Evolutionary conservation across 2,888 invertebrate genomes (phyloP).

Genomic region (Therioaphis trifolii): DNA sequence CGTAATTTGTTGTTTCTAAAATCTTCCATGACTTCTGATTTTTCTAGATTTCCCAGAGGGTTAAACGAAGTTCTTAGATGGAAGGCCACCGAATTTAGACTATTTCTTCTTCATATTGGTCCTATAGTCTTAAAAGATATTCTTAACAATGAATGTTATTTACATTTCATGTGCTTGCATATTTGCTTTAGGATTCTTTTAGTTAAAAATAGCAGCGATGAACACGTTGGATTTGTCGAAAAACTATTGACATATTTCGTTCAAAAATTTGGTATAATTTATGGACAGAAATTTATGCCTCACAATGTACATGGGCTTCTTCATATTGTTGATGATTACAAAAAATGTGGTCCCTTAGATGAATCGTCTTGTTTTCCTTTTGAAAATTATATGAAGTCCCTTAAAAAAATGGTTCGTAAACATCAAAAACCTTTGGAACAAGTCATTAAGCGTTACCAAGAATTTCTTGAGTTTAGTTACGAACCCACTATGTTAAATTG

Average conservation of each 20-base stretch:
- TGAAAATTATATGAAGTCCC: neutral
- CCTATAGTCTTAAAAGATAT: constrained; percentile 4
- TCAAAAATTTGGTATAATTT: neutral
- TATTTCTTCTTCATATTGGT: constrained; percentile 1
- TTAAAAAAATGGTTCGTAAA: neutral
- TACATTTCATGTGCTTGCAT: constrained; percentile 10
- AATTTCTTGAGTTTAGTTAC: neutral
- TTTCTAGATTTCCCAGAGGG: constrained; percentile 15
- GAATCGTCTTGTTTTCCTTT: neutral
- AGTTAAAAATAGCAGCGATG: neutral
- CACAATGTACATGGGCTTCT: constrained; percentile 19
- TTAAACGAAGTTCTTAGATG: constrained; percentile 17
- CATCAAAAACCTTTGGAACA: constrained; percentile 7
- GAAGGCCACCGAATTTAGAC: constrained; percentile 11
- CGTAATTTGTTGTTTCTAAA: neutral
- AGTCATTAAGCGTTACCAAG: neutral
- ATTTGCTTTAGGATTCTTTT: constrained; percentile 8
- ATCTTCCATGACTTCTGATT: constrained; percentile 21
- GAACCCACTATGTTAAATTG: too few species aligned
- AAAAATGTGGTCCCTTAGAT: constrained; percentile 10
- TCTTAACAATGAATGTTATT: constrained; percentile 6
- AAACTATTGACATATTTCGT: too few species aligned
- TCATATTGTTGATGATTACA: too few species aligned
- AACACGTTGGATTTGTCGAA: too few species aligned
- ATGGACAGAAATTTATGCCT: neutral